These are phyloP conservation scores for Syngnathus floridae DNA, from an alignment of 2,113 vertebrate species.

Conservation along the genomic window DNA sequence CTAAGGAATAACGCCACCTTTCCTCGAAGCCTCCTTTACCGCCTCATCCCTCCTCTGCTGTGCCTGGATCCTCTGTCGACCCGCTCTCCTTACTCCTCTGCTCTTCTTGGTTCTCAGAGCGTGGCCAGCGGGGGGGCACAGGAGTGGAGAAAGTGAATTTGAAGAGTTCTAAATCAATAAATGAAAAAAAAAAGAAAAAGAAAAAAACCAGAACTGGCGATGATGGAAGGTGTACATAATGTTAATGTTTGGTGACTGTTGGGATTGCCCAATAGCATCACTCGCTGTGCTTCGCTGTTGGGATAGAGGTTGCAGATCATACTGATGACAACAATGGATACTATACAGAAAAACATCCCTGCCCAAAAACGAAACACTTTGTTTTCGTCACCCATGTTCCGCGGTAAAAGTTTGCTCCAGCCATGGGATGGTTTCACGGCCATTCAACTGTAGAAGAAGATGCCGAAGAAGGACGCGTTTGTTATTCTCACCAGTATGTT, in stretches of 20 bases:
- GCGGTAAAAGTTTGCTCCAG: conserved; percentile 86
- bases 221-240: conserved; percentile 99
- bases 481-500: conserved; percentile 81
- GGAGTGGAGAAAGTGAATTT: conserved; percentile 87
- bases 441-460: conserved; percentile 77
- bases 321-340: conserved; percentile 69
- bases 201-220: conserved; percentile 77
- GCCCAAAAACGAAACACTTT: conserved; percentile 67
- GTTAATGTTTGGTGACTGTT: conserved; percentile 98
- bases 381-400: conserved; percentile 86
- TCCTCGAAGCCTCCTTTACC: conserved; percentile 65
- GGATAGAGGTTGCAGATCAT: conserved; percentile 83
- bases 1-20: conserved; percentile 86
- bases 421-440: conserved; percentile 79
- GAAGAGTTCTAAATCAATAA: conserved; percentile 80
- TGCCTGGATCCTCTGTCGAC: conserved; percentile 69
- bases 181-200: conserved; percentile 72
- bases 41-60: conserved; percentile 67
- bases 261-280: conserved; percentile 81
- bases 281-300: conserved; percentile 76
- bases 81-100: conserved; percentile 59
- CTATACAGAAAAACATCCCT: conserved; percentile 49
- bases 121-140: conserved; percentile 78
- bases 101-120: conserved; percentile 40
- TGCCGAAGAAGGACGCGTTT: conserved; percentile 50